Evolutionary conservation across 2,113 vertebrate genomes (phyloP), one percentile per base, ranked within the genome.

Genomic region (Caloenas nicobarica): DNA sequence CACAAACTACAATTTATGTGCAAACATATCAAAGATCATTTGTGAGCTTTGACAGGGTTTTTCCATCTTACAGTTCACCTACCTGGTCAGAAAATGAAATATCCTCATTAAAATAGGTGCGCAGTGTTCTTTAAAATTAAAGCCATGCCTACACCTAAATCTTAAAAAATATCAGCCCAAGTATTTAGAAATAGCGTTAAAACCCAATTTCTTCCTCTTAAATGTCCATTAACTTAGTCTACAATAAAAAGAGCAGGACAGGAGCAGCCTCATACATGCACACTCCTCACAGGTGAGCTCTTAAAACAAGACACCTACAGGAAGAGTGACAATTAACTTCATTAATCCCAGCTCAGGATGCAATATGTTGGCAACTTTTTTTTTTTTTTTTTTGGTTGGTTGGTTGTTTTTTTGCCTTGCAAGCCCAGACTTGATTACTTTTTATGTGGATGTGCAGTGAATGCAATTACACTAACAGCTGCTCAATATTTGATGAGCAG

Each of bases 401-500:
- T 40, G 44, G 48, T 26, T 50, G 23, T 22, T 38, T 15, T 40
- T 81, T 48, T 38, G 48, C 65, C 60, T 86, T 33, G 66, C 72
- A 81, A 70, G 25, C 56, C 44, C 68, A 81, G 60, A 16, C 53
- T 91, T 76, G 61, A 86, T 96, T 86, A 81, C 60, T 40, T 92
- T 95, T 85, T 14, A 8, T 26, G 46, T 64, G 57, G 58, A 80
- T 86, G 76, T 78, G 53, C 51, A 93, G 33, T 70, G 90, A 94
- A 87, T 79, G 79, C 69, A 95, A 58, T 92, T 88, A 86, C 62
- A 80, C n/a, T 86, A 93, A 92, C 86, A 95, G 66, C 86, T 91
- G 81, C 71, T 96, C 93, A 93, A 82, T 96, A 94, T 91, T 97
- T 94, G 79, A 97, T 93, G 72, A 96, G 88, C 74, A 90, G 88